A percentile compares a stretch with the other conserved stretches of the same genome.
These are phyloP conservation scores for Camelus bactrianus DNA, from an alignment of 2,113 vertebrate genomes.

Conservation along the genomic window DNA sequence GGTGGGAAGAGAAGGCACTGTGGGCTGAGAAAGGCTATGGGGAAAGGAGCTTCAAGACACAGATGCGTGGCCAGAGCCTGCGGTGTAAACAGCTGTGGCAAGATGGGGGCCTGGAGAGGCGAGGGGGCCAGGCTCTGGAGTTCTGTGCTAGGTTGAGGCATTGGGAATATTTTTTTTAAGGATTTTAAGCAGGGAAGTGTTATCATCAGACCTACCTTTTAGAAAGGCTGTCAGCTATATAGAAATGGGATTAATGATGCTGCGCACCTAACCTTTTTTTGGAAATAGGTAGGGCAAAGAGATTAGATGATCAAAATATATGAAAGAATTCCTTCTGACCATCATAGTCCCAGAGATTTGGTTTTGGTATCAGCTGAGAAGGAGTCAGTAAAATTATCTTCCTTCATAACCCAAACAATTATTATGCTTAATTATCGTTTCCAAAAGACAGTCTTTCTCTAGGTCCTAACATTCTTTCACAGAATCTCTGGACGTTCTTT, in stretches of 20 bases:
- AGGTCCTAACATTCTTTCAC: neutral
- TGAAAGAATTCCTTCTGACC: neutral
- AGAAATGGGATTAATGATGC: neutral
- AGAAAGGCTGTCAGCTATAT: neutral
- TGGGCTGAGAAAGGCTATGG: neutral
- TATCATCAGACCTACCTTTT: neutral
- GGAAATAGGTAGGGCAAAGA: slow-evolving; percentile 19
- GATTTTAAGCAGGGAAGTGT: neutral
- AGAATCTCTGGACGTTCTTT: neutral
- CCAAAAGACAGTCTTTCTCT: neutral
- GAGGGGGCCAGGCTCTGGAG: neutral
- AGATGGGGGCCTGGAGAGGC: neutral
- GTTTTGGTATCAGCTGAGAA: slow-evolving; percentile 6
- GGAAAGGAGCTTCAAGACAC: neutral
- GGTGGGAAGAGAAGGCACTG: neutral
- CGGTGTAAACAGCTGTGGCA: neutral
- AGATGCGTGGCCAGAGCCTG: neutral
- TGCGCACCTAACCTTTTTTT: neutral
- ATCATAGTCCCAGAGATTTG: neutral
- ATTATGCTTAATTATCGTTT: slow-evolving; percentile 11
- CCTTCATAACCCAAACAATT: slow-evolving; percentile 20
- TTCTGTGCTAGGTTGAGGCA: neutral
- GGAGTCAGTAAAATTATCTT: neutral
- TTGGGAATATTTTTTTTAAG: neutral
- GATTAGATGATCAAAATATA: slow-evolving; percentile 22